A percentile compares a stretch with the other conserved stretches of the same genome.
phyloP scores from a whole-genome alignment of 2,797 vertebrate species.

The Scomberomorus guttatus region DNA sequence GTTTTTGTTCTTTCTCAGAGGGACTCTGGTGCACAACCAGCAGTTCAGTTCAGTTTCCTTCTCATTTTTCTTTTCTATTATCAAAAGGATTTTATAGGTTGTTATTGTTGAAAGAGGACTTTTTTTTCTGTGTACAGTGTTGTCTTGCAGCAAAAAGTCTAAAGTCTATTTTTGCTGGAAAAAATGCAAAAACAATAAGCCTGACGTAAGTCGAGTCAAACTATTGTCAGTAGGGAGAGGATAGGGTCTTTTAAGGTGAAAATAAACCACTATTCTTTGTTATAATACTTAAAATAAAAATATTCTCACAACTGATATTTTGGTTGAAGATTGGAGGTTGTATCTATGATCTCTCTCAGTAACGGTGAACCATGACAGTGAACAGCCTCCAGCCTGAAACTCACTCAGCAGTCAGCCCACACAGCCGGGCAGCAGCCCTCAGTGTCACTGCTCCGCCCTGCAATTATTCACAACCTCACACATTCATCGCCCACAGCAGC shows the following conservation, averaged over 20 bases:
- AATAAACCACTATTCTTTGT: too few relatives aligned
- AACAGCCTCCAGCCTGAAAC: not conserved
- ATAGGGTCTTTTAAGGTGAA: too few relatives aligned
- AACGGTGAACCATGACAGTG: not conserved
- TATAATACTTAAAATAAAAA: too few relatives aligned
- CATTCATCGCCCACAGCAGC: constrained; percentile 30
- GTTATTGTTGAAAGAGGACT: not conserved
- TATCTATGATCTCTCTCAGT: too few relatives aligned
- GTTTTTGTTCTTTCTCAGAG: too few relatives aligned
- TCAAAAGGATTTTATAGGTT: not conserved
- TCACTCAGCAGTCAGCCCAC: constrained; percentile 3
- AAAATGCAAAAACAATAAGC: not conserved
- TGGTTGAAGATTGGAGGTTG: too few relatives aligned
- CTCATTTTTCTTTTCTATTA: too few relatives aligned
- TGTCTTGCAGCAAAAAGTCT: not conserved
- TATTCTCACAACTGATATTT: too few relatives aligned
- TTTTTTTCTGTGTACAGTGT: not conserved
- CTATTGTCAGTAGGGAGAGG: not conserved
- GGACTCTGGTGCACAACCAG: too few relatives aligned
- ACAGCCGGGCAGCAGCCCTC: not conserved
- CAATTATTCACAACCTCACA: constrained; percentile 44
- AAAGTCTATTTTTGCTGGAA: not conserved
- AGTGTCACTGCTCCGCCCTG: constrained; percentile 10
- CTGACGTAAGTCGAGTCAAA: not conserved
- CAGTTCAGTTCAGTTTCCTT: too few relatives aligned